These are phyloP conservation scores for Oceanites oceanicus DNA, from an alignment of 2,113 vertebrate species.

Conservation along the genomic window DNA sequence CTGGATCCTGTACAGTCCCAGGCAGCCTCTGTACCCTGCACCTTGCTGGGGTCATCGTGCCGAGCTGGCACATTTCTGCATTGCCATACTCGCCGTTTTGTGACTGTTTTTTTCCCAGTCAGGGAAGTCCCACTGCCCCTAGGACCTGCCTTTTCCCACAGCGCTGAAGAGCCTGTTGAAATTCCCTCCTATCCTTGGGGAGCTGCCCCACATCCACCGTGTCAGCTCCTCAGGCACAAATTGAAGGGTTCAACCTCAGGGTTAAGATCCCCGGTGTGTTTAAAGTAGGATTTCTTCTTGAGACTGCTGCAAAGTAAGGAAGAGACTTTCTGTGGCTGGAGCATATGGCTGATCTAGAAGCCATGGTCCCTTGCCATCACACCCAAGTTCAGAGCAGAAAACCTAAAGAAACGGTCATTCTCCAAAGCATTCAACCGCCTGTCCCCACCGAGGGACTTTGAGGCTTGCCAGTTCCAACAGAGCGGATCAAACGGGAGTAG, in stretches of 20 bases:
- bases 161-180: neutral
- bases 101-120: neutral
- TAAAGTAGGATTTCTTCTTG: neutral
- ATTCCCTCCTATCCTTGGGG: neutral
- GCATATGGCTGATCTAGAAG: neutral
- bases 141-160: neutral
- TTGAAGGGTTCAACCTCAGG: neutral
- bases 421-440: neutral
- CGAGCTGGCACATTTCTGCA: neutral
- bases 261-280: neutral
- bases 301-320: neutral
- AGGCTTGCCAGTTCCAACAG: neutral
- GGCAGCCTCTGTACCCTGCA: neutral
- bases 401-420: neutral
- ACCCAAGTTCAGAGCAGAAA: neutral
- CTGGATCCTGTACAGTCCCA: neutral
- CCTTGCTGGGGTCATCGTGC: neutral
- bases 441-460: accelerated
- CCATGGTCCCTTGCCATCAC: accelerated
- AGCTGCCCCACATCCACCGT: neutral
- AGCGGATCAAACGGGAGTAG: neutral
- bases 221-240: neutral
- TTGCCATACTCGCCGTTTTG: neutral
- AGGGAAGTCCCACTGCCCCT: neutral
- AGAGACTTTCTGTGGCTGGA: neutral